These are phyloP conservation scores for Choreutis nemorana DNA, from an alignment of 2,888 invertebrate genomes.

Conservation along the genomic window DNA sequence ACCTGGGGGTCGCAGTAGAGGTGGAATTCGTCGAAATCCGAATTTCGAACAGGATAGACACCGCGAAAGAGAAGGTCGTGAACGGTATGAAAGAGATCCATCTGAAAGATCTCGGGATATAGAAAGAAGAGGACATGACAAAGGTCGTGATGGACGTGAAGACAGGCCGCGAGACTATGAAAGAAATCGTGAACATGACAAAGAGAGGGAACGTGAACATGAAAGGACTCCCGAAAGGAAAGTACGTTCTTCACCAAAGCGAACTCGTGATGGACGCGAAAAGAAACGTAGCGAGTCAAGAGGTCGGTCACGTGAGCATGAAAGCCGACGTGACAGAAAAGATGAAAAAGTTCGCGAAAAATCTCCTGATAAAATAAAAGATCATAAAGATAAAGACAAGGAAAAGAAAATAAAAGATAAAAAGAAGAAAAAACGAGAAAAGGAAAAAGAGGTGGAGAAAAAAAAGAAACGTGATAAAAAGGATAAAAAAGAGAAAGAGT, in stretches of 20 bases:
- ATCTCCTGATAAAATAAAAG: constrained; percentile 52
- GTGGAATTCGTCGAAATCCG: constrained; percentile 38
- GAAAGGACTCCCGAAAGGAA: constrained; percentile 52
- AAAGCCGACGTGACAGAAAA: constrained; percentile 62
- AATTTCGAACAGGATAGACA: constrained; percentile 44
- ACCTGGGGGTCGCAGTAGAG: constrained; percentile 31
- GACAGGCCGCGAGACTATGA: constrained; percentile 34
- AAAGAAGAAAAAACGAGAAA: constrained; percentile 51
- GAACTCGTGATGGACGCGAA: constrained; percentile 39
- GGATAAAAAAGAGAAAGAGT: constrained; percentile 63
- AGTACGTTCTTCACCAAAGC: constrained; percentile 41
- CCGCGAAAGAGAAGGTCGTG: constrained; percentile 48
- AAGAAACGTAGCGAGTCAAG: constrained; percentile 54
- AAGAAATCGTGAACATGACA: constrained; percentile 43
- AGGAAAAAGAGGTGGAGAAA: constrained; percentile 55
- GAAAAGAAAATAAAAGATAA: constrained; percentile 50
- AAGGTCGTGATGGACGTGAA: constrained; percentile 32
- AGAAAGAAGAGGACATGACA: constrained; percentile 41
- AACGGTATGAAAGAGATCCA: constrained; percentile 44
- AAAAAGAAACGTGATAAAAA: constrained; percentile 62
- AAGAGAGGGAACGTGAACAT: constrained; percentile 44
- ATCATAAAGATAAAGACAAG: constrained; percentile 67
- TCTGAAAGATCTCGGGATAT: constrained; percentile 44
- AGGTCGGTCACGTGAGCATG: constrained; percentile 56
- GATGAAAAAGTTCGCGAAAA: constrained; percentile 49